Evolutionary conservation across 2,113 vertebrate genomes (phyloP).

Genomic region (Syrmaticus mikado): DNA sequence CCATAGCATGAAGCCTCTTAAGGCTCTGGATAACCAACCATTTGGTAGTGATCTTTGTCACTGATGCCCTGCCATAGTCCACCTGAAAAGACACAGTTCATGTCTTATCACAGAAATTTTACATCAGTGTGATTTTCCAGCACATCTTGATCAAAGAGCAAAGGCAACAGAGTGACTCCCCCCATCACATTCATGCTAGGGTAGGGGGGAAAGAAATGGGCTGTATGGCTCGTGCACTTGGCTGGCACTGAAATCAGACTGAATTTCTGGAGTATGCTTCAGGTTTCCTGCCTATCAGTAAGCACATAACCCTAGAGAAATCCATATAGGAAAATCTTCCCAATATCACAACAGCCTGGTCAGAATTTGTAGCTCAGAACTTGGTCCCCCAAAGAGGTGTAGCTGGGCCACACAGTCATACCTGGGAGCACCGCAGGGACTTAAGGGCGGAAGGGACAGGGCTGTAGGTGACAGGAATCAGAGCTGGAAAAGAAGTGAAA

Average conservation of each 20-base stretch:
- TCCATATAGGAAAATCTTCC: not conserved
- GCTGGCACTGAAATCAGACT: not conserved
- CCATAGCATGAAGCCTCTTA: not conserved
- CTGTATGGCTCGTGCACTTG: not conserved
- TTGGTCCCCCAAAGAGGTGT: not conserved
- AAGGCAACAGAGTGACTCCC: not conserved
- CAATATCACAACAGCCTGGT: not conserved
- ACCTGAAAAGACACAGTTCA: not conserved
- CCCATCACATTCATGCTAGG: not conserved
- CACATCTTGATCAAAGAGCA: not conserved
- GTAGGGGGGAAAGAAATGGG: not conserved
- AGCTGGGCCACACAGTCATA: not conserved
- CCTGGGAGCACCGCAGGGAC: accelerated
- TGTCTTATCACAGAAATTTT: not conserved
- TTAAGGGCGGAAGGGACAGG: not conserved
- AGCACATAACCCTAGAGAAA: not conserved
- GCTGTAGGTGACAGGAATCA: not conserved
- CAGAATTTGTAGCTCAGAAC: not conserved
- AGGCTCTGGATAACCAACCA: not conserved
- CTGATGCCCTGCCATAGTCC: not conserved
- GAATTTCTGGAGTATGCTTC: not conserved
- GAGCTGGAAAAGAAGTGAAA: not conserved
- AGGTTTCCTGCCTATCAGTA: not conserved
- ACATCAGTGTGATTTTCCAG: not conserved
- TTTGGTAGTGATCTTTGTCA: not conserved